phyloP scores from a whole-genome alignment of 2,888 invertebrate species.

The Polymixis lichenea region DNA sequence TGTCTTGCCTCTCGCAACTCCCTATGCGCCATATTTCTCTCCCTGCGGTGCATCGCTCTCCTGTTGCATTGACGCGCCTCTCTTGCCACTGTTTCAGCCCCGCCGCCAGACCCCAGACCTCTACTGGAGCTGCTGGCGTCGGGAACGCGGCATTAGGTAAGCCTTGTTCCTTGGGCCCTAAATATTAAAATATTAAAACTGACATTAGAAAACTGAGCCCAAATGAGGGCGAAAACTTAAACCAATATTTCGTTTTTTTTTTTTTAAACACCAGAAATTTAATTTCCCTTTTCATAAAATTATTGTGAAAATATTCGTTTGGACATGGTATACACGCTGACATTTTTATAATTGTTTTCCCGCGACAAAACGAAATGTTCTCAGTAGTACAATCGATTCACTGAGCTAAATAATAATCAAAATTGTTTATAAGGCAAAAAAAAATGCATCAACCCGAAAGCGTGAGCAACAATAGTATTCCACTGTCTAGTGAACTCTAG shows the following conservation, averaged over 20 bases:
- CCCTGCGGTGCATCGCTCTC: not conserved
- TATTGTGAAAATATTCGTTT: too few relatives aligned
- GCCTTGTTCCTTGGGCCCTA: conserved; percentile 18
- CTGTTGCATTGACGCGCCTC: not conserved
- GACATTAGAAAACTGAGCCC: not conserved
- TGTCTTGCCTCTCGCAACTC: not conserved
- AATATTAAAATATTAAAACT: not conserved
- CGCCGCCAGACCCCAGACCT: conserved; percentile 12
- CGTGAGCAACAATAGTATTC: too few relatives aligned
- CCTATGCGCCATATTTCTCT: too few relatives aligned
- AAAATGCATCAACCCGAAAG: too few relatives aligned
- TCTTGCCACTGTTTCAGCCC: not conserved
- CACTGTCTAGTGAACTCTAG: too few relatives aligned
- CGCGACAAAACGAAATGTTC: too few relatives aligned
- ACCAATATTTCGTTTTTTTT: too few relatives aligned
- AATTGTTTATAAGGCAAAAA: too few relatives aligned
- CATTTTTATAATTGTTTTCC: not conserved
- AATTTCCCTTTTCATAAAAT: not conserved
- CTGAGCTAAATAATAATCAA: too few relatives aligned
- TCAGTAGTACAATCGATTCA: too few relatives aligned
- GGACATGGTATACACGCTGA: too few relatives aligned
- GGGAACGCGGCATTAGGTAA: conserved; percentile 17
- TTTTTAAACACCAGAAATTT: not conserved
- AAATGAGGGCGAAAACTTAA: not conserved
- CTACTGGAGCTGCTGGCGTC: conserved; percentile 11